Percentiles rank a stretch among this genome's conserved stretches.
Evolutionary conservation across 2,797 vertebrate genomes (phyloP).

Genomic region (Diplodus sargus): DNA sequence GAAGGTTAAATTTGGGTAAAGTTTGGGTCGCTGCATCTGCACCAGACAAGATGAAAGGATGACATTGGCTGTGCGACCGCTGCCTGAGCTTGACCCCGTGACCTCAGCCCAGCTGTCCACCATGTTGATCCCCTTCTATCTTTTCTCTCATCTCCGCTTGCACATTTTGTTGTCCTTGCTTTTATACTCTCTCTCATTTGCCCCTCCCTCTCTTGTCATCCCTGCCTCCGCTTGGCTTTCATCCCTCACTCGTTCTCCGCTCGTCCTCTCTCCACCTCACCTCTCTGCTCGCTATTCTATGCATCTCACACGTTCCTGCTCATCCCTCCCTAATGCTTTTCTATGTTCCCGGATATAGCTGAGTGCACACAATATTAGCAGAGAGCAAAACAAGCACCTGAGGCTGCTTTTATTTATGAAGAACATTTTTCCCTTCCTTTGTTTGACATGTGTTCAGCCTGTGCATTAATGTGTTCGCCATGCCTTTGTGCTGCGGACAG

Average conservation of each 20-base stretch:
- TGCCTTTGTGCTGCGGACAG: slow-evolving; percentile 27
- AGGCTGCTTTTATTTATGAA: slow-evolving; percentile 57
- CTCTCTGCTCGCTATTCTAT: slow-evolving; percentile 17
- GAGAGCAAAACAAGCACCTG: slow-evolving; percentile 41
- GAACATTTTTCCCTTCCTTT: slow-evolving; percentile 38
- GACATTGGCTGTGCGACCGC: slow-evolving; percentile 69
- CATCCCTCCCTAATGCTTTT: slow-evolving; percentile 44
- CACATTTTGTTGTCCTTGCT: slow-evolving; percentile 66
- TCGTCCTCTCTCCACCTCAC: slow-evolving; percentile 23
- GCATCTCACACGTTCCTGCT: slow-evolving; percentile 36
- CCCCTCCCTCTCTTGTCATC: slow-evolving; percentile 38
- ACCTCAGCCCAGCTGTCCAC: slow-evolving; percentile 77
- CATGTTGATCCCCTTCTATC: slow-evolving; percentile 58
- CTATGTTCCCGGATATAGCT: slow-evolving; percentile 54
- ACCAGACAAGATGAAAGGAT: slow-evolving; percentile 73
- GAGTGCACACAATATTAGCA: slow-evolving; percentile 55
- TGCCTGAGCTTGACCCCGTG: slow-evolving; percentile 71
- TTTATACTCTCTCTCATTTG: slow-evolving; percentile 44
- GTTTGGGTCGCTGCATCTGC: slow-evolving; percentile 66
- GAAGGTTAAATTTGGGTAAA: slow-evolving; percentile 74
- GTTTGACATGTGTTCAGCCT: slow-evolving; percentile 40
- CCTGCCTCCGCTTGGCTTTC: slow-evolving; percentile 43
- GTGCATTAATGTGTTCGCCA: slow-evolving; percentile 25
- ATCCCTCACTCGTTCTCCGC: slow-evolving; percentile 38
- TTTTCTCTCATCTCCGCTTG: slow-evolving; percentile 41